Conservation (phyloP, 2,113 vertebrate species). For the Electrona antarctica region DNA sequence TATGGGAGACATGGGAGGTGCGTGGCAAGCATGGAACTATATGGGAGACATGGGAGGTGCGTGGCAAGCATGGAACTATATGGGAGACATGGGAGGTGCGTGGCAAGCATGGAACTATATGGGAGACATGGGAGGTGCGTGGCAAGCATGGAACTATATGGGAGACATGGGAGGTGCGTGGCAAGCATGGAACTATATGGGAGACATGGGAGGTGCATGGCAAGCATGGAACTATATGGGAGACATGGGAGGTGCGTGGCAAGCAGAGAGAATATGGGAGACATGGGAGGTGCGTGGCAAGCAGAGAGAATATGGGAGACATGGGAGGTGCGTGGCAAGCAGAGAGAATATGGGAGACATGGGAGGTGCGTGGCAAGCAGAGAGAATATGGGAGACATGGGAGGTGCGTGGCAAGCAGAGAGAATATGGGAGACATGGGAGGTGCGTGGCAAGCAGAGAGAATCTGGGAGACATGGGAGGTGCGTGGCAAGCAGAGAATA, state of each 20-base stretch:
- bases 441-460: neutral
- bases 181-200: neutral
- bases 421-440: conserved; percentile 11
- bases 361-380: conserved; percentile 9
- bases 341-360: neutral
- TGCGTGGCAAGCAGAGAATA: neutral
- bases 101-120: neutral
- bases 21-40: conserved; percentile 4
- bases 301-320: neutral
- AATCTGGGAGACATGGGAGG: conserved; percentile 11
- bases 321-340: conserved; percentile 9
- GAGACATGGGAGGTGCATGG: conserved; percentile 15
- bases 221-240: conserved; percentile 5
- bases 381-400: neutral
- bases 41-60: conserved; percentile 11
- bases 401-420: neutral
- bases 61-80: conserved; percentile 7
- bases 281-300: conserved; percentile 8
- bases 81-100: conserved; percentile 13
- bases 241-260: conserved; percentile 11
- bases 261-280: neutral
- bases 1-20: conserved; percentile 12
- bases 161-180: conserved; percentile 15
- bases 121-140: conserved; percentile 15
- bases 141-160: neutral